A percentile compares a stretch with the other conserved stretches of the same genome.
These are phyloP conservation scores for Cyanoliseus patagonus DNA, from an alignment of 2,113 vertebrate species.

Conservation along the genomic window DNA sequence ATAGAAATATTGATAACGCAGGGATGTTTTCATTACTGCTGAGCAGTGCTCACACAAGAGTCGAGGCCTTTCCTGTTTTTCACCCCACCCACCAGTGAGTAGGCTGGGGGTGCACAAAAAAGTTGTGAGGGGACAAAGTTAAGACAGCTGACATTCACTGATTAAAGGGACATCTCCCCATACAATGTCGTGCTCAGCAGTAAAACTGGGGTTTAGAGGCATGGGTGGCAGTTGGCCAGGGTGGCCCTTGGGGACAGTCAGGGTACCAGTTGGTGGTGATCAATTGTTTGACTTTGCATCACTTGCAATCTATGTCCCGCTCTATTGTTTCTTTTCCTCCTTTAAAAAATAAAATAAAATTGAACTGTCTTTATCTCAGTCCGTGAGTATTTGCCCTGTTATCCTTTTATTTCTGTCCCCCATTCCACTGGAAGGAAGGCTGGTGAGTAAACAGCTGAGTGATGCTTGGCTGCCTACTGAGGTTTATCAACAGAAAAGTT, in stretches of 20 bases:
- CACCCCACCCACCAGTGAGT: background rate
- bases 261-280: fast-evolving
- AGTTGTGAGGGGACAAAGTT: background rate
- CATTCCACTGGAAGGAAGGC: background rate
- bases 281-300: background rate
- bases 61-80: background rate
- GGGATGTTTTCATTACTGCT: background rate
- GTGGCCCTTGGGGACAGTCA: background rate
- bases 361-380: background rate
- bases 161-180: background rate
- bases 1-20: fast-evolving
- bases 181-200: background rate
- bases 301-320: background rate
- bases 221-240: background rate
- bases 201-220: background rate
- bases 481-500: background rate
- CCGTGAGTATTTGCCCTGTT: background rate
- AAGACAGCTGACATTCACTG: background rate
- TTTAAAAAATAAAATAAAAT: background rate
- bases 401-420: background rate
- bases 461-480: background rate
- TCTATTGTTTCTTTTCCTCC: fast-evolving
- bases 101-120: background rate
- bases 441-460: background rate
- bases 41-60: background rate